Evolutionary conservation across 1,140 invertebrate genomes (phyloP), one percentile per base, ranked within the genome.

Genomic region (Drosophila punjabiensis): DNA sequence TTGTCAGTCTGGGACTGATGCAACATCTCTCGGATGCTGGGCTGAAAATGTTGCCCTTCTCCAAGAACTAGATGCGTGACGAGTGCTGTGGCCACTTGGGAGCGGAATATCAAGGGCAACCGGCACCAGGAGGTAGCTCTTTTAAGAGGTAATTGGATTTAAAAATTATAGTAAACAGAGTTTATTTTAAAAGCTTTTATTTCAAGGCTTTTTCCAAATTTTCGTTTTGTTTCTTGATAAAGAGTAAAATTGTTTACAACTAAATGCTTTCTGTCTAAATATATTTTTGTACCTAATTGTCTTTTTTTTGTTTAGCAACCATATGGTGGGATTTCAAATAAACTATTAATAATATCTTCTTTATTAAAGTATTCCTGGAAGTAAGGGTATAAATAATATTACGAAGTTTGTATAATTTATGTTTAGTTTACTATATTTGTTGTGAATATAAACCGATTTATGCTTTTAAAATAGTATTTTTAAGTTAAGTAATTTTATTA

Each of bases 1-100:
- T 45, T 68, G 69, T 32, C 73, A 48, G 35, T 71, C 79, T 41
- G 14, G 41, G 47, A 41, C 30, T 65, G 68, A 59, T 74, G 52
- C 55, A 74, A 69, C 20, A n/a, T n/a, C 65, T 18, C 35, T 47
- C 24, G 20, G 28, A 32, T 6, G 16, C 24, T 39, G 33, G 33
- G 13, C 69, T 47, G 64, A 16, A 33, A 24, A 33, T 30, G 47
- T 28, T 55, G 50, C 20, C 58, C 35, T 30, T 69, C 52, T n/a
- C 18, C 14, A 32, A 18, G 16, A 10, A 24, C 20, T 45, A 28
- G 6, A 16, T 63, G 33, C 24, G 13, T 45, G 39, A 30, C 18
- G 16, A 63, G 65, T 14, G 39, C 24, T 45, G 39, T 61, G n/a
- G 11, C 24, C 24, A 20, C 20, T 48, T 45, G n/a, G 24, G 5